Evolutionary conservation across 2,888 invertebrate genomes (phyloP), one percentile per base, ranked within the genome.

Genomic region (Odontocerum albicorne): DNA sequence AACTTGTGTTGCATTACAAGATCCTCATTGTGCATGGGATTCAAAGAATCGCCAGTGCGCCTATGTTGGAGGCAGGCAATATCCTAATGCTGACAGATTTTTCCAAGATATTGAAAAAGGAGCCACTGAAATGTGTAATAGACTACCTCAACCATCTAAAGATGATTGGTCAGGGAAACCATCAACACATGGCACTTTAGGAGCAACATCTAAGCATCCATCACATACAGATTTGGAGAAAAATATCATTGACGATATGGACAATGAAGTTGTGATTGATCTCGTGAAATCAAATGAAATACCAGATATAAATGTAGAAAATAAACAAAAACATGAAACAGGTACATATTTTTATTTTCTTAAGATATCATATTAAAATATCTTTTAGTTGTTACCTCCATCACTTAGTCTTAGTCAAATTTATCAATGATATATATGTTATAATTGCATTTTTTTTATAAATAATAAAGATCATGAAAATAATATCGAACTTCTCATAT

Each of bases 11-110:
- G 85, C 86, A 22, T 78, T 96, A 56, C 94, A 96, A 77, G 98
- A 99, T 77, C 98, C 98, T 0, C 95, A 97, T 70, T 99, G 98
- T 73, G 95, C 95, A 15, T 99, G 97, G 97, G 91, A 94, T 69
- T 83, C 86, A 4, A 82, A 80, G 60, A 78, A 79, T 62, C 82
- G 81, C 64, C 79, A 82, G 64, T 84, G 84, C 66, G 71, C 75
- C 62, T 77, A 77, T 75, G 77, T 78, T 46, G 76, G 77, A 62
- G 76, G 77, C 64, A 69, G 80, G 67, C 75, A 81, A 65, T 81
- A 80, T 68, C 81, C 82, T 64, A 81, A 80, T 67, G 80, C 82
- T 36, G 82, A 83, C 64, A 77, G 82, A 63, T 80, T 86, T 67
- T 79, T 87, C 65, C 90, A 90, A 73, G 88, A 88, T 70, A 82